A percentile compares a stretch with the other conserved stretches of the same genome.
Conservation (phyloP, 2,113 vertebrate species). For the Trichechus manatus region DNA sequence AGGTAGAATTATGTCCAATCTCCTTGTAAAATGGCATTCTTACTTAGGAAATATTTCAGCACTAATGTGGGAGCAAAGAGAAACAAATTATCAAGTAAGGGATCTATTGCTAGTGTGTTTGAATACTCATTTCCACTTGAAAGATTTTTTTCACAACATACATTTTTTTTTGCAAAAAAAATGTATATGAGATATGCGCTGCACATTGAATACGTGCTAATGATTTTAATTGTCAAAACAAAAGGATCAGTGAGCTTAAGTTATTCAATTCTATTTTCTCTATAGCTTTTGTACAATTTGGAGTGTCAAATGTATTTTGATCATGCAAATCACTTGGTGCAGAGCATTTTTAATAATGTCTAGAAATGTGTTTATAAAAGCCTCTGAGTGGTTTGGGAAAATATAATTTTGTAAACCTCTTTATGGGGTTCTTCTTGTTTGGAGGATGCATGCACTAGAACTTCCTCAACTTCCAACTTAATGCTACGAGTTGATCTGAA, state of each 20-base stretch:
- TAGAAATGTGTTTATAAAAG: constrained; percentile 11
- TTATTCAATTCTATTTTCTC: neutral
- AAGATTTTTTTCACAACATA: neutral
- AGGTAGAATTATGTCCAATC: neutral
- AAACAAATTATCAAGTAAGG: neutral
- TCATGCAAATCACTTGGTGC: neutral
- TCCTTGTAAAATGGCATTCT: neutral
- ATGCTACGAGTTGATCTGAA: neutral
- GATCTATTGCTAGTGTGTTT: neutral
- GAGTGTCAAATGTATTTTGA: neutral
- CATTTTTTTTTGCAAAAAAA: neutral
- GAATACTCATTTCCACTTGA: neutral
- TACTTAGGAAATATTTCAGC: neutral
- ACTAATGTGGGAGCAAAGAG: neutral
- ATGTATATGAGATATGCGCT: neutral
- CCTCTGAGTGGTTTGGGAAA: neutral
- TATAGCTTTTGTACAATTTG: neutral
- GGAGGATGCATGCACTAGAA: neutral
- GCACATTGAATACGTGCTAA: neutral
- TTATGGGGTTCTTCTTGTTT: neutral
- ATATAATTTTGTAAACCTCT: neutral
- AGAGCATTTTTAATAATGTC: neutral
- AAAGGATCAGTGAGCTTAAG: neutral
- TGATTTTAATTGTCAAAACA: neutral
- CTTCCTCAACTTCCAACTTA: neutral